These are phyloP conservation scores for Corythornis vintsioides DNA, from an alignment of 2,113 vertebrate species.

Conservation along the genomic window DNA sequence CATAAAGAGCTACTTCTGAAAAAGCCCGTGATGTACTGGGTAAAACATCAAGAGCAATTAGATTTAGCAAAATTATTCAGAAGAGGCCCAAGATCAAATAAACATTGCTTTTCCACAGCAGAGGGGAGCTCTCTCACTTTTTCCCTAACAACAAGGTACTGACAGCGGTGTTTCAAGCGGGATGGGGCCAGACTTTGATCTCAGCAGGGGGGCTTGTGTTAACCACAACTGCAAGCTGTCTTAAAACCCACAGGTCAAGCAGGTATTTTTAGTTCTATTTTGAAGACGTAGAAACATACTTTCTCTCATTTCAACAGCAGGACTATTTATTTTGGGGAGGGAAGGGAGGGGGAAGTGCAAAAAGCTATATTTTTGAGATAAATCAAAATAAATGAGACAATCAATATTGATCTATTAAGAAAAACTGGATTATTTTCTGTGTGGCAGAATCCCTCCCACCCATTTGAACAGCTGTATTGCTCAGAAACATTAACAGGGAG, in stretches of 20 bases:
- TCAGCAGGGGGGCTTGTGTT: conserved; percentile 64
- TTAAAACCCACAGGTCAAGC: conserved; percentile 63
- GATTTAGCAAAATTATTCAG: conserved; percentile 71
- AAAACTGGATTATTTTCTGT: neutral
- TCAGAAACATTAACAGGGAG: neutral
- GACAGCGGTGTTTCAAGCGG: conserved; percentile 35
- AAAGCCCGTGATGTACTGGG: conserved; percentile 47
- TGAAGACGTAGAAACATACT: neutral
- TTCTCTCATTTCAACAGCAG: conserved; percentile 39
- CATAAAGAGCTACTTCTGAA: conserved; percentile 60
- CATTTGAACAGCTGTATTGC: neutral
- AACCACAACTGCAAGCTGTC: conserved; percentile 38
- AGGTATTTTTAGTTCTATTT: conserved; percentile 65
- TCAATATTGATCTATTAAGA: neutral
- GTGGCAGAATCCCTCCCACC: neutral
- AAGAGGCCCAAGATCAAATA: conserved; percentile 72
- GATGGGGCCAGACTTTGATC: conserved; percentile 71
- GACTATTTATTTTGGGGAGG: neutral
- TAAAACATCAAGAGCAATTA: conserved; percentile 74
- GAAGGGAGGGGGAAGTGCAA: neutral
- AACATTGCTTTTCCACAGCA: conserved; percentile 59
- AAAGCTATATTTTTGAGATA: neutral
- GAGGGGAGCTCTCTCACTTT: conserved; percentile 24
- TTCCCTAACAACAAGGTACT: conserved; percentile 61
- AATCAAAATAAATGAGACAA: neutral